A percentile compares a stretch with the other conserved stretches of the same genome.
phyloP scores from a whole-genome alignment of 2,888 invertebrate genomes.

The Apeira syringaria region DNA sequence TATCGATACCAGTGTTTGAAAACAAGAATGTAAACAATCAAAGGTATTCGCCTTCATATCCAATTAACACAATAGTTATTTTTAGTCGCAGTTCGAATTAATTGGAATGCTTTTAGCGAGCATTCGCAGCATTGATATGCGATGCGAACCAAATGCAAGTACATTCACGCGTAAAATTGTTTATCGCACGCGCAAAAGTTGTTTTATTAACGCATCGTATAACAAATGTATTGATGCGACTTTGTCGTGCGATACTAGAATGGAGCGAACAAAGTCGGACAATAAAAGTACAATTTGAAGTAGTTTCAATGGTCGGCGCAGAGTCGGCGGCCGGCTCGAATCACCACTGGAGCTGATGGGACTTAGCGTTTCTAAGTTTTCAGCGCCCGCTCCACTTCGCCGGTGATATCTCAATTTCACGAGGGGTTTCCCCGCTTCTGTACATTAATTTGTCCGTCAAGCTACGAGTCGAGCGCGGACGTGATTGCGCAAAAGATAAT shows the following conservation, averaged over 20 bases:
- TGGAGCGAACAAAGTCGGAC: constrained; percentile 15
- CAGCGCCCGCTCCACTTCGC: constrained; percentile 61
- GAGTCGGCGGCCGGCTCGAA: constrained; percentile 40
- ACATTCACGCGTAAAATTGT: constrained; percentile 14
- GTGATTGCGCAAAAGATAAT: constrained; percentile 32
- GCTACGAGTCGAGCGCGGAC: constrained; percentile 45
- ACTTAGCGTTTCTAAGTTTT: constrained; percentile 80
- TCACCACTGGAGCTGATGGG: constrained; percentile 54
- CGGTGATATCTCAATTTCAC: constrained; percentile 68
- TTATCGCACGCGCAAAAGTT: too few species aligned
- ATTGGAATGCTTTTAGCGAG: constrained; percentile 27
- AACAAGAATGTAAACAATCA: constrained; percentile 26
- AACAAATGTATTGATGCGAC: constrained; percentile 9
- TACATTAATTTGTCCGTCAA: constrained; percentile 60
- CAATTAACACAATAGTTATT: constrained; percentile 26
- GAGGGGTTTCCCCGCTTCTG: constrained; percentile 62
- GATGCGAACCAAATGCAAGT: constrained; percentile 15
- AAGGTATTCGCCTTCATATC: constrained; percentile 29
- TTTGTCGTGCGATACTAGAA: constrained; percentile 8
- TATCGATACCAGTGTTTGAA: constrained; percentile 16
- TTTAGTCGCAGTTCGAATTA: constrained; percentile 19
- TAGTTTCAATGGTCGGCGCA: constrained; percentile 31
- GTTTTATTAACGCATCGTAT: too few species aligned
- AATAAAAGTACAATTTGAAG: constrained; percentile 34
- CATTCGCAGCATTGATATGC: constrained; percentile 20